Evolutionary conservation across 2,797 vertebrate genomes (phyloP), one percentile per base, ranked within the genome.

Genomic region (Mionectes olivaceus): DNA sequence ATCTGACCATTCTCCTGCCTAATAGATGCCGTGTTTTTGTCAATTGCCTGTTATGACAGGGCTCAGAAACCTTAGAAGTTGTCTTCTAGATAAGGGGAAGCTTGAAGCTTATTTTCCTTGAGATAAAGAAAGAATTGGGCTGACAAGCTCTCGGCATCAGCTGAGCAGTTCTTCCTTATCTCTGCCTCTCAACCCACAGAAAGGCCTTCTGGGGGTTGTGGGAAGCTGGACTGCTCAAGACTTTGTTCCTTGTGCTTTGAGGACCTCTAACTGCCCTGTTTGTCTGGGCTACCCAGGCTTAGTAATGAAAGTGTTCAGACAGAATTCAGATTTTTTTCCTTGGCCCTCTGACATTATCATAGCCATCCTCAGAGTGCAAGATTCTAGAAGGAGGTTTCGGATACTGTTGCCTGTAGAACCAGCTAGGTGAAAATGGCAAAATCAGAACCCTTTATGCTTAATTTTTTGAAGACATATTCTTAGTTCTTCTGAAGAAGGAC

Each of bases 41-140:
- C n/a, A 81, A 4, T 75, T 0, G 2, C 37, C 24, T 88, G 10
- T 81, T 86, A 25, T 12, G 25, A 32, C n/a, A 50, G 35, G 50
- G 19, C 56, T 94, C 33, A 67, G 75, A 90, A 91, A 52, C 77
- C 71, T 92, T 80, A 80, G 56, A 91, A 88, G 28, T 78, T 90
- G 67, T 83, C 53, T n/a, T 76, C 39, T 81, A 95, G 93, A 76
- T 93, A 91, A 93, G 73, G 50, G 56, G 11, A 86, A 78, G 73
- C 43, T 86, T 88, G 82, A 92, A 91, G 69, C 39, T 86, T 96
- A 75, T 93, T 95, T 96, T 94, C 32, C 59, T 90, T 83, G 57
- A 88, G 95, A 83, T 94, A 95, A 91, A 90, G 94, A 81, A 55
- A 39, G 23, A 81, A 49, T 69, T 86, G 85, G 28, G n/a, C 65